These are phyloP conservation scores for Ctenopoma kingsleyae DNA, from an alignment of 2,797 vertebrate genomes.

Conservation along the genomic window DNA sequence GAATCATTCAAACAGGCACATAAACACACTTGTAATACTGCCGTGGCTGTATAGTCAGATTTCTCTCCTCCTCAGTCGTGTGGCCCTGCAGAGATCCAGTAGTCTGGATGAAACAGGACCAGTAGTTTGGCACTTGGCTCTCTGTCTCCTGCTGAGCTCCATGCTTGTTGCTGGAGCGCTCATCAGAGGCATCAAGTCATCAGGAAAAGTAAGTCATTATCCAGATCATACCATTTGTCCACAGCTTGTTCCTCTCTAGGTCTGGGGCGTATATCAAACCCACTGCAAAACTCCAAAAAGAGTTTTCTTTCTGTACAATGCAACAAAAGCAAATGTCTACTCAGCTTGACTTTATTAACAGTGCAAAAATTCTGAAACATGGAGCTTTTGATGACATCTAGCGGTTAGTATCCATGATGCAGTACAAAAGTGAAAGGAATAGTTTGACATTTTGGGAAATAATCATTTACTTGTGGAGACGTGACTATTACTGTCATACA, in stretches of 20 bases:
- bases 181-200: conserved; percentile 96
- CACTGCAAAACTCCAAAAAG: background rate
- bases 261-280: background rate
- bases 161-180: conserved; percentile 86
- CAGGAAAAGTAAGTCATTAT: conserved; percentile 91
- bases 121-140: conserved; percentile 94
- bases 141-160: conserved; percentile 93
- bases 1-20: conserved; percentile 47
- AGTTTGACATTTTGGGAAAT: too few relatives aligned
- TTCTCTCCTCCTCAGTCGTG: conserved; percentile 79
- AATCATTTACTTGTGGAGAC: too few relatives aligned
- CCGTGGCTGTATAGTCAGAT: conserved; percentile 3
- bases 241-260: background rate
- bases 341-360: too few relatives aligned
- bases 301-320: too few relatives aligned
- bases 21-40: background rate
- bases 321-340: too few relatives aligned
- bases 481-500: too few relatives aligned
- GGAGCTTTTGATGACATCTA: too few relatives aligned
- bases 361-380: too few relatives aligned
- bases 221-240: background rate
- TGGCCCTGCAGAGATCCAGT: conserved; percentile 88
- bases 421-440: too few relatives aligned
- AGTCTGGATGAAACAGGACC: conserved; percentile 90
- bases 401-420: too few relatives aligned